Base-by-base conservation (phyloP, 2,797 vertebrate genomes). In the Parauchenoglanis ngamensis region DNA sequence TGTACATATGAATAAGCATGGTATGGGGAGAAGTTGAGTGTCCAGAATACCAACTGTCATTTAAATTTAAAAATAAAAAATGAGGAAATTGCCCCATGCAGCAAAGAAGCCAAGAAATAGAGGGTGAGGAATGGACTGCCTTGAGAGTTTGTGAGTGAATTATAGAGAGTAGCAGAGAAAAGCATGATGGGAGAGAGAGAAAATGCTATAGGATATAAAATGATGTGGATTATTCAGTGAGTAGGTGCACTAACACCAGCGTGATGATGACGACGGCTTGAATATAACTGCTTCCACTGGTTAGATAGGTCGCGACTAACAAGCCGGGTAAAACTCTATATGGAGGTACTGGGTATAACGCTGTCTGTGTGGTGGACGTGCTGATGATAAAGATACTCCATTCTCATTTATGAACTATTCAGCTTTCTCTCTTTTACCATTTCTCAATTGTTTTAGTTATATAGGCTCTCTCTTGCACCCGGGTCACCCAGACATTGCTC, bases 341-440 rank as follows among this genome's bases (percentile, higher is more conserved):
- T 91, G 90, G 91, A 92, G 92, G 93, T 94, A 94, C 93, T 92
- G 92, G 91, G 92, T 92, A 86, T 94, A 94, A 93, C 49, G 40
- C 21, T 52, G 31, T 80, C 52, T 12, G 25, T 8, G 59, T 49
- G 65, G 2, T 28, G 56, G 61, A 72, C 2, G n/a, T n/a, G 65
- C 56, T 40, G 40, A 67, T 86, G 73, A 65, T 85, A 72, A 68
- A 85, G 35, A 85, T 2, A 46, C 23, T 44, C 40, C 25, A 70
- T n/a, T 44, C 11, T 79, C 23, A 70, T 61, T 85, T 85, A 57
- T 57, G 57, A 80, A 49, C 65, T 59, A 59, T 83, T 31, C 35
- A 2, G 54, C 70, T 75, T 78, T 44, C 21, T 57, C 75, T 73
- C 59, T 82, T 88, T 90, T 86, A 85, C 83, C 84, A 83, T 90